These are phyloP conservation scores for Herpetotheres cachinnans DNA, from an alignment of 2,113 vertebrate genomes.

Conservation along the genomic window DNA sequence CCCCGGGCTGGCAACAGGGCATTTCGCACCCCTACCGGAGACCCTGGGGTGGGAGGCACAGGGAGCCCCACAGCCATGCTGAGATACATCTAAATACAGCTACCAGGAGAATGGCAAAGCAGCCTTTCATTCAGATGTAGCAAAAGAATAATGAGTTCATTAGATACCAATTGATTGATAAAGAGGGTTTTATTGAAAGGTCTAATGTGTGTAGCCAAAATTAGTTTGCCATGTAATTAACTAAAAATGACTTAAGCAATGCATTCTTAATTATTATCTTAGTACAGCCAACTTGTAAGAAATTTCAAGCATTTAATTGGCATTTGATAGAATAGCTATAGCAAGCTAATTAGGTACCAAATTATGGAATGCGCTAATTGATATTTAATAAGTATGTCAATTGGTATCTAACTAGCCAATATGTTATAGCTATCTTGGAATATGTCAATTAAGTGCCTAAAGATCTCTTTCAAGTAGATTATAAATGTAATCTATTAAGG, in stretches of 20 bases:
- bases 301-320: slow-evolving; percentile 80
- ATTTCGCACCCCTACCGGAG: fast-evolving
- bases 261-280: slow-evolving; percentile 75
- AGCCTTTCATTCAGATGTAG: not conserved
- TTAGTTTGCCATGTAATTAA: slow-evolving; percentile 76
- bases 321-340: slow-evolving; percentile 80
- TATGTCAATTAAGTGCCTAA: slow-evolving; percentile 78
- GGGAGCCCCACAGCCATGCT: not conserved
- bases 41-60: not conserved
- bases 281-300: slow-evolving; percentile 66
- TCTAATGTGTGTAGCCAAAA: slow-evolving; percentile 70
- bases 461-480: slow-evolving; percentile 73
- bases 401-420: slow-evolving; percentile 78
- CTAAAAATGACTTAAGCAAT: slow-evolving; percentile 69
- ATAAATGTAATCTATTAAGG: slow-evolving; percentile 65
- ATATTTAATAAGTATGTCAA: slow-evolving; percentile 83
- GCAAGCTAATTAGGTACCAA: slow-evolving; percentile 80
- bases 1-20: fast-evolving
- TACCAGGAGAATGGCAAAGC: not conserved
- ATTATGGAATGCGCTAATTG: slow-evolving; percentile 78
- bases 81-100: not conserved
- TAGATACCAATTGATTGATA: slow-evolving; percentile 71
- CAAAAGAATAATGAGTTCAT: slow-evolving; percentile 64
- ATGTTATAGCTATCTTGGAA: slow-evolving; percentile 76
- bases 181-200: slow-evolving; percentile 66